Base-by-base conservation (phyloP, 2,888 invertebrate species). In the Carpatolechia fugitivella region DNA sequence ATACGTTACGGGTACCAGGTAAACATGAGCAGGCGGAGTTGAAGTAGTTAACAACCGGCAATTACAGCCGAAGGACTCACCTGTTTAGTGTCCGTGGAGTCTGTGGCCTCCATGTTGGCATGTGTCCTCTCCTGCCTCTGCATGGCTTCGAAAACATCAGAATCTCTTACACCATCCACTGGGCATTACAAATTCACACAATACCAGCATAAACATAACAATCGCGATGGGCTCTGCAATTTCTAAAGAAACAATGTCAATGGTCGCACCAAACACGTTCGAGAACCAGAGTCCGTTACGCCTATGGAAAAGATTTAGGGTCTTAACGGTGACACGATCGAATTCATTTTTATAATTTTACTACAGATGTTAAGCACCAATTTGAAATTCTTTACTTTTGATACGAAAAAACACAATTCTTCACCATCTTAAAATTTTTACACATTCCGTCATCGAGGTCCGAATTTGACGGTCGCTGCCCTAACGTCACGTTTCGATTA, bases 11-110 rank as follows among this genome's bases (percentile, higher is more conserved):
- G 69, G 66, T 60, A 70, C 55, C 67, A 70, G 69, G 68, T 68
- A 64, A 61, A 66, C 68, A 66, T 70, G 69, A 73, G 70, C 69
- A 63, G 67, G 60, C 66, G 71, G 70, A 76, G 72, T 72, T 72
- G 70, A 75, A 80, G 80, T 76, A 65, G 66, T 70, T 76, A 73
- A 79, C 74, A 80, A 84, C 88, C 88, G 88, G 89, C 85, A 84
- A 80, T 82, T 80, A 75, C 58, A 74, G 60, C 63, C 59, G 67
- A 69, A 65, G 69, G 68, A 66, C 88, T 90, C 91, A 93, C 93
- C 92, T 93, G 93, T 91, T 92, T 92, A 65, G 92, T 92, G 76
- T 92, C 92, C 85, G 92, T 91, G 74, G 89, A 90, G 80, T 93
- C 93, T 69, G 87, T 85, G 74, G 91, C 85, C 86, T 93, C 92